These are phyloP conservation scores for Darevskia nairensis DNA, from an alignment of 2,797 vertebrate genomes.

Conservation along the genomic window DNA sequence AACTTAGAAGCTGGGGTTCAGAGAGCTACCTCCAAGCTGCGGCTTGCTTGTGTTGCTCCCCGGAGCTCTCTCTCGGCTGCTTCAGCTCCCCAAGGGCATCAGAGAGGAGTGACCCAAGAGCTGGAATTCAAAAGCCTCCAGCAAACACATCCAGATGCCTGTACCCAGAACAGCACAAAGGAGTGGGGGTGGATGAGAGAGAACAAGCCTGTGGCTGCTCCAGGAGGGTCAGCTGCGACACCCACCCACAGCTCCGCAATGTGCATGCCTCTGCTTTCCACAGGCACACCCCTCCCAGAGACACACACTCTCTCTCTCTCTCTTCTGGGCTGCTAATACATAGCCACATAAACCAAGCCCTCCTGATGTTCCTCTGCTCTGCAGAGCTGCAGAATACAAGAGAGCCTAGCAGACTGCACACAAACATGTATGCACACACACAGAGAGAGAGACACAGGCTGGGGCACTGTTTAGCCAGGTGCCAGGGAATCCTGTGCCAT, in stretches of 20 bases:
- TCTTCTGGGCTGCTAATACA: background rate
- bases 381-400: background rate
- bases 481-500: background rate
- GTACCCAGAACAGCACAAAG: constrained; percentile 44
- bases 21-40: background rate
- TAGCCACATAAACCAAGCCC: background rate
- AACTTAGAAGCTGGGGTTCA: background rate
- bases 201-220: background rate
- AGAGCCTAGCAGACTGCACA: background rate
- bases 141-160: constrained; percentile 69
- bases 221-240: constrained; percentile 2
- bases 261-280: background rate
- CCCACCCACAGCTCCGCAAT: background rate
- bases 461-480: background rate
- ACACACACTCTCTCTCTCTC: background rate
- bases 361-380: background rate
- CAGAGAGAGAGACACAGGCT: background rate
- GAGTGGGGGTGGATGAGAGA: constrained; percentile 42
- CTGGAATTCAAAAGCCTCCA: constrained; percentile 67
- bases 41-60: no score
- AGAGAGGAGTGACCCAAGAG: constrained; percentile 70
- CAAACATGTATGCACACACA: background rate
- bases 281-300: no score
- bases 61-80: constrained; percentile 41
- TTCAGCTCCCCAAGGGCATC: constrained; percentile 61